Evolutionary conservation across 2,888 invertebrate genomes (phyloP), one percentile per base, ranked within the genome.

Genomic region (Ernsta delagoae): DNA sequence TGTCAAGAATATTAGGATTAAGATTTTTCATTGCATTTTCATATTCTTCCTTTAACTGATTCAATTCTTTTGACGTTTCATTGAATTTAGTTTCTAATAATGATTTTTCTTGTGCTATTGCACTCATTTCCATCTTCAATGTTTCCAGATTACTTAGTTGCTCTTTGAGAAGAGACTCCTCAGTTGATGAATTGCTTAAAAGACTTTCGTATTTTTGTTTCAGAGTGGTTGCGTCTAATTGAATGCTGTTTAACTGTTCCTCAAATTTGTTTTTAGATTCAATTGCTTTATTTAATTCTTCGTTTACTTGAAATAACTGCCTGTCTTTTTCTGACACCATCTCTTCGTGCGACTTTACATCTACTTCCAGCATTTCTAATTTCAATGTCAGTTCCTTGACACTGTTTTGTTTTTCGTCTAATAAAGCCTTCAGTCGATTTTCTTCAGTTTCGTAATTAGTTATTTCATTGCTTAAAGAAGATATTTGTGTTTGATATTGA

Each of bases 221-320:
- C 8, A 93, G 76, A 36, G 83, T 78, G 54, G 86, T 83, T 1
- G 81, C 78, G 80, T 93, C 93, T 71, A 88, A 77, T 54, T 82
- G 77, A 39, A 82, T 81, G 68, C 82, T 88, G 77, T 85, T 90
- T n/a, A 94, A 74, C 72, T 90, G 85, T 70, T 93, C 94, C 80
- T 95, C 94, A 50, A 94, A 73, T 56, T 86, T 85, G 68, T 90
- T 87, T 79, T 94, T 94, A 59, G 75, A 83, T 70, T 93, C 92
- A 65, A 84, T 81, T 11, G 79, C 78, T 83, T 88, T 89, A 73
- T 81, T 84, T 3, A 89, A 79, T 77, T 92, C 89, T 61, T 89
- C 88, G 71, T 82, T 89, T 7, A 89, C 77, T 76, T 87, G 83
- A 39, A 79, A 74, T 41, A 94, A 80, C 84, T 94, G 93, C 1